phyloP scores from a whole-genome alignment of 2,797 vertebrate species.

The Silurus lanzhouensis region DNA sequence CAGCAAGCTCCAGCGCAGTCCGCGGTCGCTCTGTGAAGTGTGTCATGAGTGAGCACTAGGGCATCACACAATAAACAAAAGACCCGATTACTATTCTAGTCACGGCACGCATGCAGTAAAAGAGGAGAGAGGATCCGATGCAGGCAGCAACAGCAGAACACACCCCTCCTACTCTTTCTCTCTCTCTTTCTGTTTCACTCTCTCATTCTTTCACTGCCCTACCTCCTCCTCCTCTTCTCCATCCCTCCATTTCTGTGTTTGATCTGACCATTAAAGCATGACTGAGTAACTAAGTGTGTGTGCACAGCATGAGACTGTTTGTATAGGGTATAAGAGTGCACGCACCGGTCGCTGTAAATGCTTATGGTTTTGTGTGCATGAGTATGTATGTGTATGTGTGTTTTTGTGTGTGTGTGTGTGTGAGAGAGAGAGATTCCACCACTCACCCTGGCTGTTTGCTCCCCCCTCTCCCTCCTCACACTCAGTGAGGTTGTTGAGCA shows the following conservation, averaged over 20 bases:
- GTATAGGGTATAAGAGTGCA: constrained; percentile 12
- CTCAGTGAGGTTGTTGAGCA: constrained; percentile 98
- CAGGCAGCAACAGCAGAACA: constrained; percentile 40
- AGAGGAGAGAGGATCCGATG: constrained; percentile 43
- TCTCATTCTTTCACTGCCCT: constrained; percentile 4
- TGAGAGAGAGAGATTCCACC: constrained; percentile 69
- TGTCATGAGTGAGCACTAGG: constrained; percentile 16
- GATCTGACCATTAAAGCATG: neutral
- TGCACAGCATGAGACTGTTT: neutral
- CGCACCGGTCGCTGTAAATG: constrained; percentile 9
- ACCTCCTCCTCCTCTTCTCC: neutral
- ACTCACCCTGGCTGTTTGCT: constrained; percentile 91
- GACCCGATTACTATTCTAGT: constrained; percentile 57
- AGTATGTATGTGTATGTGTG: constrained; percentile 23
- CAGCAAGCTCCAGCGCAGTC: neutral
- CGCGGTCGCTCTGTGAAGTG: constrained; percentile 2
- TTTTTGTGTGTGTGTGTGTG: constrained; percentile 1
- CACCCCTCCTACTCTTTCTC: constrained; percentile 34
- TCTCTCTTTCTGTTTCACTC: neutral
- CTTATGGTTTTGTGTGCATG: constrained; percentile 30
- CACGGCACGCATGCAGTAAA: constrained; percentile 51
- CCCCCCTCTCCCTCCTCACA: constrained; percentile 94
- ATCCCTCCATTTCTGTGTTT: constrained; percentile 16
- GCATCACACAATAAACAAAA: constrained; percentile 43
- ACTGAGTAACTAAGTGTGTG: constrained; percentile 29